Base-by-base conservation (phyloP, 35 echinoderm and acorn worm genomes). In the Ophiothrix spiculata region DNA sequence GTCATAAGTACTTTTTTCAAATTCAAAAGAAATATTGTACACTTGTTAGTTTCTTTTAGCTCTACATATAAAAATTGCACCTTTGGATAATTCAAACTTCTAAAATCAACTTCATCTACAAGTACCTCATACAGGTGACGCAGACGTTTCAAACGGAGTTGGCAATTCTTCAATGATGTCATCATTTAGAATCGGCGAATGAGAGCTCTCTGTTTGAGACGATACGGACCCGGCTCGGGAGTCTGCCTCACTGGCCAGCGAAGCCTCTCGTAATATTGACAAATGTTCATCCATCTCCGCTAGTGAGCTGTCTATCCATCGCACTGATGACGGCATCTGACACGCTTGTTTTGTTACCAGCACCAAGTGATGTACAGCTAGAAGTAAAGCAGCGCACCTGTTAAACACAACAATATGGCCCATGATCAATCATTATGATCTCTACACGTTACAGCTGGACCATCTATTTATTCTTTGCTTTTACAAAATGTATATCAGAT, bases 231-330 rank as follows among this genome's bases (percentile, higher is more conserved):
- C 81, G 42, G 37, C 40, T 36, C 32, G 35, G 37, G 81, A 69
- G 31, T 63, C 56, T 35, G n/a, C 13, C 54, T 84, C 56, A 23
- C 49, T 64, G 32, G 56, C 81, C 32, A 84, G 54, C 0, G 56
- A 28, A 16, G 35, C 39, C 81, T 84, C 81, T 35, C 49, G 81
- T 19, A 64, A 23, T n/a, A 90, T 76, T 77, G 87, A 84, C 45
- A 93, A 84, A 40, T 97, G 95, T 38, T 93, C 56, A 42, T 97
- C 95, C 95, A 97, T 97, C 40, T 90, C 84, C 15, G 80, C 81
- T 39, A 97, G 37, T n/a, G 95, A 87, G 49, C 81, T 85, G 77
- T 97, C 91, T 4, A 97, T 97, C 95, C 95, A 97, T 39, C 85
- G 80, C 33, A 93, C 88, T 37, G 74, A 88, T 4, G 63, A 76